These are phyloP conservation scores for Thymelicus sylvestris DNA, from an alignment of 2,888 invertebrate species.

Conservation along the genomic window DNA sequence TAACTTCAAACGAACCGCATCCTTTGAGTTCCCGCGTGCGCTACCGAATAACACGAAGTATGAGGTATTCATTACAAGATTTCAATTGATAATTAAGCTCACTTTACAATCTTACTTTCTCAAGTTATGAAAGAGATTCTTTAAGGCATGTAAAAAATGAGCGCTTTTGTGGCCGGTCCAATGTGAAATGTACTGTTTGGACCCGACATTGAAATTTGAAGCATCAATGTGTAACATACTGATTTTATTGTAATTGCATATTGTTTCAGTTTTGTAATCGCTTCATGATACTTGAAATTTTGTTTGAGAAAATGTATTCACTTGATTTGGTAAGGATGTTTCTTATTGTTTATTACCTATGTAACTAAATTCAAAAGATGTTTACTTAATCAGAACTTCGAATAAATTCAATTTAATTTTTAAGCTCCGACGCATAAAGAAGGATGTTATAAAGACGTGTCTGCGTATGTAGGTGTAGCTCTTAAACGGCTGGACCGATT, in stretches of 20 bases:
- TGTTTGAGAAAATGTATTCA: too few species aligned
- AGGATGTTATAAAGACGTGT: too few species aligned
- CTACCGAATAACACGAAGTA: constrained; percentile 39
- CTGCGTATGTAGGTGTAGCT: too few species aligned
- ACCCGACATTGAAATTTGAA: not conserved
- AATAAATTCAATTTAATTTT: too few species aligned
- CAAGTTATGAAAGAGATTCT: constrained; percentile 60
- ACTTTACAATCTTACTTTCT: constrained; percentile 71
- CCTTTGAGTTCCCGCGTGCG: constrained; percentile 39
- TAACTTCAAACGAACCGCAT: constrained; percentile 40
- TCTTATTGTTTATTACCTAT: too few species aligned
- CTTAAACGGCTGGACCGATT: too few species aligned
- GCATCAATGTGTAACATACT: not conserved
- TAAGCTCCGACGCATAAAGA: too few species aligned
- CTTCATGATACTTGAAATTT: not conserved
- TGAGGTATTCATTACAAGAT: constrained; percentile 69
- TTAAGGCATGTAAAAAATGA: constrained; percentile 40
- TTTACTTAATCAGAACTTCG: too few species aligned
- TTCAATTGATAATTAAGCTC: constrained; percentile 82
- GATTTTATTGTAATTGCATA: constrained; percentile 1
- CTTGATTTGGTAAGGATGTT: too few species aligned
- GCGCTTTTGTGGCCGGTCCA: constrained; percentile 17
- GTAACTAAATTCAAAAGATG: too few species aligned
- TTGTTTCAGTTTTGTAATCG: not conserved
- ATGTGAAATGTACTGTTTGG: not conserved